Evolutionary conservation across 2,888 invertebrate species (phyloP).

Genomic region (Neoitamus cyanurus): DNA sequence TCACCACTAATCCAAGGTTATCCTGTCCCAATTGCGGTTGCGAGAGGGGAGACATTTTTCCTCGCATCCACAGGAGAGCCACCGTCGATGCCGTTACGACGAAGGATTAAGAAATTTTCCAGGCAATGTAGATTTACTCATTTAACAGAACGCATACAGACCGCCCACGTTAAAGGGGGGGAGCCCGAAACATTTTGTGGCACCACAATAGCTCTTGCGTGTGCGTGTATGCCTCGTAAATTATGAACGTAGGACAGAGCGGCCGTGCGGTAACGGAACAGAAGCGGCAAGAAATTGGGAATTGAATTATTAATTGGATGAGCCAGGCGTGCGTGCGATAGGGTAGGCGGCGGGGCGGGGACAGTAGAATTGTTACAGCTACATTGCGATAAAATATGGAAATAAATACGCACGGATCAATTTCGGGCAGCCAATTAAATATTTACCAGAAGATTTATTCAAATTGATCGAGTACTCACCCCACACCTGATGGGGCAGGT

Average conservation of each 20-base stretch:
- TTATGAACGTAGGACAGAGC: background rate
- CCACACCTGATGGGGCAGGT: background rate
- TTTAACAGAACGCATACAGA: background rate
- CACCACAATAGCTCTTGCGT: background rate
- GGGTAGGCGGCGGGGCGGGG: background rate
- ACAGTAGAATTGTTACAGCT: background rate
- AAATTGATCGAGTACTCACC: background rate
- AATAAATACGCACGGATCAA: conserved; percentile 8
- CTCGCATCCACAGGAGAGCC: background rate
- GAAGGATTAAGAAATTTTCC: background rate
- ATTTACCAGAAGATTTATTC: conserved; percentile 4
- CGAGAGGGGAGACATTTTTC: background rate
- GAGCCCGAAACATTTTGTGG: background rate
- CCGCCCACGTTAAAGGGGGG: background rate
- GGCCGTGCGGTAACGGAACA: background rate
- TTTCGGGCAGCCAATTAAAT: background rate
- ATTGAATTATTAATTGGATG: conserved; percentile 26
- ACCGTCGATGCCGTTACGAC: background rate
- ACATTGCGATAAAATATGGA: background rate
- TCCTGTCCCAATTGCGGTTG: background rate
- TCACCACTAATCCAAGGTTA: background rate
- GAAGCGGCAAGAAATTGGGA: background rate
- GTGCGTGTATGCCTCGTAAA: background rate
- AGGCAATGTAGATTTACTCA: background rate
- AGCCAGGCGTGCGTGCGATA: background rate